Evolutionary conservation across 2,888 invertebrate species (phyloP), one percentile per base, ranked within the genome.

Genomic region (Orchesella flavescens): DNA sequence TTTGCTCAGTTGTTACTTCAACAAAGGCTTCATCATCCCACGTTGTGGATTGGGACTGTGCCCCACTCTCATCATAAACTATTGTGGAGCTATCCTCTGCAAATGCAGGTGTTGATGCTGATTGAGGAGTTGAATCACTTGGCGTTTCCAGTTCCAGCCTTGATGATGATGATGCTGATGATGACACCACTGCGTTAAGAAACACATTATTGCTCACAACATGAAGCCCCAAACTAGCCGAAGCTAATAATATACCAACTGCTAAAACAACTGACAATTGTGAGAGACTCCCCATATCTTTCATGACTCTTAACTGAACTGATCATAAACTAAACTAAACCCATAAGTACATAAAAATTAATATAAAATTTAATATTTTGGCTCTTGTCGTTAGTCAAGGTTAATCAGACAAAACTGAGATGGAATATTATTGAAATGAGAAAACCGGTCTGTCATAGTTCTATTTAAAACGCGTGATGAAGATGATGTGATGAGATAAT

Each of bases 391-490:
- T 12, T 24, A 61, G 61, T 61, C 61, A 61, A 61, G 61, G 61
- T 61, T 61, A 61, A 61, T 23, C 21, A 23, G 24, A 61, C 24
- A 10, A 23, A 17, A 15, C 61, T 2, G 23, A 61, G 61, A n/a
- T 10, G 24, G 61, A 61, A 24, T n/a, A 61, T 21, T 21, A 69
- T 23, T 74, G 69, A 66, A 75, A 71, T 61, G 63, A 57, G 65
- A 63, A 72, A 72, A 79, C 72, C 72, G 65, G 72, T 72, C 43
- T 66, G 49, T 65, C 43, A 61, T 57, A 69, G 15, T 15, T 23
- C 1, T 63, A 74, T 74, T 74, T 63, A 73, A 49, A 44, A 57
- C 17, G n/a, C 44, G 73, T 71, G 46, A 65, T 34, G 53, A 63
- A 24, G 59, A 71, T 57, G 24, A 34, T 46, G 17, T 21, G 17